Base-by-base conservation (phyloP, 2,113 vertebrate genomes). In the Oryzias curvinotus region DNA sequence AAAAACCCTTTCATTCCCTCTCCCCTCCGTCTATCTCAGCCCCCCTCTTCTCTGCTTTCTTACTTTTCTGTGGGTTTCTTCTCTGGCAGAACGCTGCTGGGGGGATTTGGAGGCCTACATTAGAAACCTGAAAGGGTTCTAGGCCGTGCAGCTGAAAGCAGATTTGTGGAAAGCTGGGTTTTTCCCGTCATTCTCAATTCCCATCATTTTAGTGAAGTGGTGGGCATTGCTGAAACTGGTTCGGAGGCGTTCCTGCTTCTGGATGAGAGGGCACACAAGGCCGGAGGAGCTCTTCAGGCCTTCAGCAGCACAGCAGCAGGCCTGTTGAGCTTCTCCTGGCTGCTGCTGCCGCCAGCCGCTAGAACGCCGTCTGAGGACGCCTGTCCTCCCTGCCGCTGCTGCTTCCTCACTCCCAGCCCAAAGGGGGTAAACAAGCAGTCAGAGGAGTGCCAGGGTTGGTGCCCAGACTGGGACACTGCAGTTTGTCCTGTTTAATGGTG, bases 401-500 rank as follows among this genome's bases (percentile, higher is more conserved):
- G 30, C 51, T 57, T 51, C 71, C 65, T 21, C 59, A 67, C 59
- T 26, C 67, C 65, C 49, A 30, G 42, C 42, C 16, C 28, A 51
- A 54, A 62, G 46, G 19, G 63, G n/a, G 65, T 77, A 75, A 75
- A 80, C 80, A 80, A 64, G 70, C 66, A 52, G 56, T 64, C 57
- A 73, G 68, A 80, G 55, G 56, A 25, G 48, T 55, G 62, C 78
- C 57, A 65, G 21, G 65, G 50, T 55, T 56, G 10, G 1, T 57
- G 47, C 62, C 71, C 57, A 52, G 56, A 68, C 6, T 67, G 72
- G 47, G 67, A 58, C 65, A 52, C 42, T 46, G 28, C 25, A 19
- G 16, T 14, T 42, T 49, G 44, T n/a, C 21, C 14, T 36, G 80
- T 87, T 85, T 83, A 83, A 89, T 90, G 52, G 86, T 86, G 62